Base-by-base conservation (phyloP, 2,888 invertebrate genomes). In the Diabrotica balteata region DNA sequence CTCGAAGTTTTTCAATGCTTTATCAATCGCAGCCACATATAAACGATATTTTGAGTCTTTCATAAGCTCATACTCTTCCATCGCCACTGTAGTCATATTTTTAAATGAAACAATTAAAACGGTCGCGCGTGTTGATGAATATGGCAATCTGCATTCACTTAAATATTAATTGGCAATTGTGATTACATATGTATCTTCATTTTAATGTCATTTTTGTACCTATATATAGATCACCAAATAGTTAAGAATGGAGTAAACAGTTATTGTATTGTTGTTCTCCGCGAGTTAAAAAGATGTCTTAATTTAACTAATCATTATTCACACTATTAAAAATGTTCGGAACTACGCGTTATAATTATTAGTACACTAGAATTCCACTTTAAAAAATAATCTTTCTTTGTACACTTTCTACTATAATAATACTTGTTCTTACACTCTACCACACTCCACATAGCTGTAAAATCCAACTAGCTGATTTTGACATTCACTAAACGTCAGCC, bases 1-100 rank as follows among this genome's bases (percentile, higher is more conserved):
- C 80, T 97, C 96, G 85, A 96, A 97, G 83, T 91, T 93, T 81
- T 93, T 94, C 71, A 96, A 85, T 11, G 94, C 94, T 83, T 94
- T 95, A 82, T 96, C 96, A 63, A 96, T 90, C 71, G 91, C 90
- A 54, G 90, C 89, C 73, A 91, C 91, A 83, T 93, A 91, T 86
- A 90, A 89, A 76, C 93, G 87, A 84, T 93, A 94, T 83, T 94
- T 94, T 22, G 92, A 89, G 84, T 94, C 93, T 76, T 90, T 90
- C 87, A 93, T 90, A 52, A 93, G 86, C 80, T 93, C 93, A 82
- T 90, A 92, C 81, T 93, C 93, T 83, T 94, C 93, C 79, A 90
- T 85, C 51, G 88, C 87, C 68, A 90, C 86, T 57, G 86, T 86
- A 72, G 86, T 54, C 42, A 54, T 57, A 3, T 45, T 57, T n/a